phyloP scores from a whole-genome alignment of 2,888 invertebrate species.

The Venusia cambrica region DNA sequence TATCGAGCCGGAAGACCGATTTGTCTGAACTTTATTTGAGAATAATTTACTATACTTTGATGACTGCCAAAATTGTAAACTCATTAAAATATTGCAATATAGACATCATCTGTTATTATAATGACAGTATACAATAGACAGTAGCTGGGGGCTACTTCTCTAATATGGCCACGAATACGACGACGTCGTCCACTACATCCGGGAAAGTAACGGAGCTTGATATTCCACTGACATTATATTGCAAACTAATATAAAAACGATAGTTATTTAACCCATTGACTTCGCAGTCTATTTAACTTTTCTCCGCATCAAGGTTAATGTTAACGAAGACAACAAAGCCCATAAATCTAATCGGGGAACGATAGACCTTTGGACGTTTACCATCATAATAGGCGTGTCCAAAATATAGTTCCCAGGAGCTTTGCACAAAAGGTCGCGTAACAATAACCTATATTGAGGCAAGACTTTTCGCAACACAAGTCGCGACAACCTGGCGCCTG shows the following conservation, averaged over 20 bases:
- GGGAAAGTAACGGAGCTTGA: slow-evolving; percentile 53
- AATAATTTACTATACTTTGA: not conserved
- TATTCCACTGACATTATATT: slow-evolving; percentile 35
- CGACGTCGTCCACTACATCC: slow-evolving; percentile 52
- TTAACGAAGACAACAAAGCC: slow-evolving; percentile 28
- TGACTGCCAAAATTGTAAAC: slow-evolving; percentile 1
- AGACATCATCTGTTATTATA: slow-evolving; percentile 39
- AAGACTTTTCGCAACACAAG: slow-evolving; percentile 52
- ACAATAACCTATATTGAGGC: slow-evolving; percentile 60
- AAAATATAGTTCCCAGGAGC: slow-evolving; percentile 52
- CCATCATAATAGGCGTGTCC: slow-evolving; percentile 43
- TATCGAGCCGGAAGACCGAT: slow-evolving; percentile 1
- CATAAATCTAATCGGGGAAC: slow-evolving; percentile 47
- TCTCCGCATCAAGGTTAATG: slow-evolving; percentile 15
- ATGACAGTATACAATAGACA: slow-evolving; percentile 48
- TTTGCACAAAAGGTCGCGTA: slow-evolving; percentile 58
- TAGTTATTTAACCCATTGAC: slow-evolving; percentile 26
- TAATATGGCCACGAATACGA: slow-evolving; percentile 49
- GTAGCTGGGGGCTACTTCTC: slow-evolving; percentile 14
- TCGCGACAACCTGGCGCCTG: slow-evolving; percentile 59
- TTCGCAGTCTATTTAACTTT: slow-evolving; percentile 19
- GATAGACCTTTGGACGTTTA: slow-evolving; percentile 44
- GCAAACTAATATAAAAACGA: slow-evolving; percentile 34
- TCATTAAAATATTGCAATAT: slow-evolving; percentile 19
- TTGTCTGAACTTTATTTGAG: not conserved